Conservation (phyloP, 2,888 invertebrate genomes). For the Agrochola litura region DNA sequence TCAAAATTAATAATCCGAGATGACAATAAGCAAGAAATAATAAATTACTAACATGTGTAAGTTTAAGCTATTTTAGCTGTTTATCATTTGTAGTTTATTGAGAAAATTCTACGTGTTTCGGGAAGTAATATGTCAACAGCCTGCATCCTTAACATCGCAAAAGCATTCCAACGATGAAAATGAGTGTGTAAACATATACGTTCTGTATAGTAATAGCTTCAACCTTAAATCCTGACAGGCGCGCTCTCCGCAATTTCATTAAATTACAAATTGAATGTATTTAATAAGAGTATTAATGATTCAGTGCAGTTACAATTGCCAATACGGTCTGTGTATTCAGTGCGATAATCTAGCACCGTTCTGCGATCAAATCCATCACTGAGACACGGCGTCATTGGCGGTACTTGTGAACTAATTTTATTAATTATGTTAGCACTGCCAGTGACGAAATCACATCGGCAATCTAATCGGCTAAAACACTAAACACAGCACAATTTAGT, state of each 20-base stretch:
- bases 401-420: constrained; percentile 27
- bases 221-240: constrained; percentile 37
- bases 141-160: constrained; percentile 15
- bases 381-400: constrained; percentile 8
- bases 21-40: constrained; percentile 38
- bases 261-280: constrained; percentile 51
- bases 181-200: constrained; percentile 33
- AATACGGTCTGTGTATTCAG: constrained; percentile 43
- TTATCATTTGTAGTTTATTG: constrained; percentile 36
- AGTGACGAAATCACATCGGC: constrained; percentile 5
- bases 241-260: constrained; percentile 49
- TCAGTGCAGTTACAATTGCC: constrained; percentile 47
- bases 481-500: background rate
- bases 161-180: constrained; percentile 38
- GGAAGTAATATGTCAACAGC: constrained; percentile 19
- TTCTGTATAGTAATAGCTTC: constrained; percentile 41
- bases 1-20: constrained; percentile 22
- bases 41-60: constrained; percentile 33
- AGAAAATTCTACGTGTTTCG: constrained; percentile 15
- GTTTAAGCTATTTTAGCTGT: constrained; percentile 23
- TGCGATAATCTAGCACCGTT: constrained; percentile 32
- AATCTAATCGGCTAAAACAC: background rate
- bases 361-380: constrained; percentile 35
- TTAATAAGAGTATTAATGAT: constrained; percentile 42
- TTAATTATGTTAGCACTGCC: constrained; percentile 7